Evolutionary conservation across 2,888 invertebrate genomes (phyloP), one percentile per base, ranked within the genome.

Genomic region (Zelleria hepariella): DNA sequence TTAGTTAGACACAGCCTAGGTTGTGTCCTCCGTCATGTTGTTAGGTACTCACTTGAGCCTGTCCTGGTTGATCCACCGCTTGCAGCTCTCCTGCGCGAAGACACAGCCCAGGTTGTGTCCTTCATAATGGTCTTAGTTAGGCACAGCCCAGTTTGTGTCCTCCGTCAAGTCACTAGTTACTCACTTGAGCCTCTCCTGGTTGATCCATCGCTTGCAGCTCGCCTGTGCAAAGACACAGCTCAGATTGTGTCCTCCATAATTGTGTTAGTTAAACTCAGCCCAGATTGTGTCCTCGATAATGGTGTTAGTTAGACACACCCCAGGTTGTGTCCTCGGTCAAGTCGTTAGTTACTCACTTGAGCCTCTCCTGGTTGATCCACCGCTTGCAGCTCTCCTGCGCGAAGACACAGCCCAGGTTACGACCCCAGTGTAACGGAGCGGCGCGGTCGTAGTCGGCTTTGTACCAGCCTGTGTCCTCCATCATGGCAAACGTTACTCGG

Each of bases 391-490:
- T 98, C 65, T 94, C 93, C 91, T 94, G 94, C 0, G 95, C 97
- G 85, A 99, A 99, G 71, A 94, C 92, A 82, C 99, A 99, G 53
- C 99, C 99, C 8, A 99, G 90, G 15, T 92, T 92, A 63, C 90
- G 90, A 0, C 99, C 99, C 99, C 99, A 99, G 62, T 94, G 92
- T 58, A 99, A 90, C 0, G 94, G 92, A 61, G 96, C 93, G 0
- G 97, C 97, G 91, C 95, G 94, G 0, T 91, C 90, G 75, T 98
- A 98, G 81, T 98, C 96, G 1, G 96, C 96, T 15, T 92, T 91
- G 82, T 98, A 55, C 98, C 97, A 99, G 62, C 99, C 99, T 0
- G 98, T 98, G 77, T 99, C 99, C 77, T 99, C 98, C 96, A 99
- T 95, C 64, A 99, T 85, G 0, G 99, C 99, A 64, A 99, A 90